Base-by-base conservation (phyloP, 2,888 invertebrate species). In the Melieria picta region DNA sequence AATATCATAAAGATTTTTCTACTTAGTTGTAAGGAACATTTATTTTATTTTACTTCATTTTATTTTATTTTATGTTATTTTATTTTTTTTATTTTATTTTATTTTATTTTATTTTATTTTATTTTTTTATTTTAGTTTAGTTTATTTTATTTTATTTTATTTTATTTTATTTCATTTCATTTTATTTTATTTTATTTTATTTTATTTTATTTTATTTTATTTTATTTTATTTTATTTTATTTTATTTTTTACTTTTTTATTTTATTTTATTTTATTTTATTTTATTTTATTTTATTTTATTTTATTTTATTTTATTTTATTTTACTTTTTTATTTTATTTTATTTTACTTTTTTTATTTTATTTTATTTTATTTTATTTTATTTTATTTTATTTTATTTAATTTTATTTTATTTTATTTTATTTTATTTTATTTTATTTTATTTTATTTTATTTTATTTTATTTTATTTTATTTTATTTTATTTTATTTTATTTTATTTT, bases 161-260 rank as follows among this genome's bases (percentile, higher is more conserved):
- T 52, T 52, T 56, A 9, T n/a, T 47, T 62, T 45, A 47, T n/a
- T 66, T 72, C 5, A 71, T 60, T 13, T 55, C 9, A 65, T 70
- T 46, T 52, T n/a, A n/a, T 52, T 52, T 52, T 4, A n/a, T 52
- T 52, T 52, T 46, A 60, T 73, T 71, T 71, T 30, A 69, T 69
- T 7, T 60, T 16, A 16, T 30, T 68, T 43, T 69, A 46, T 13
- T 65, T 62, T 72, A 69, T 62, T 62, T 73, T 64, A 55, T 71
- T 67, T 73, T 70, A 70, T 71, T 73, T 73, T 65, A 70, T 73
- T 73, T 71, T 70, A 64, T 66, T 64, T 73, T 70, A 67, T 73
- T 73, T 71, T 67, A 66, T 73, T 73, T 71, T 60, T 71, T 68
- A 64, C 66, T 70, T 71, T 58, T 52, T 66, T 60, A 67, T 71